Evolutionary conservation across 2,888 invertebrate genomes (phyloP).

Genomic region (Hydraecia micacea): DNA sequence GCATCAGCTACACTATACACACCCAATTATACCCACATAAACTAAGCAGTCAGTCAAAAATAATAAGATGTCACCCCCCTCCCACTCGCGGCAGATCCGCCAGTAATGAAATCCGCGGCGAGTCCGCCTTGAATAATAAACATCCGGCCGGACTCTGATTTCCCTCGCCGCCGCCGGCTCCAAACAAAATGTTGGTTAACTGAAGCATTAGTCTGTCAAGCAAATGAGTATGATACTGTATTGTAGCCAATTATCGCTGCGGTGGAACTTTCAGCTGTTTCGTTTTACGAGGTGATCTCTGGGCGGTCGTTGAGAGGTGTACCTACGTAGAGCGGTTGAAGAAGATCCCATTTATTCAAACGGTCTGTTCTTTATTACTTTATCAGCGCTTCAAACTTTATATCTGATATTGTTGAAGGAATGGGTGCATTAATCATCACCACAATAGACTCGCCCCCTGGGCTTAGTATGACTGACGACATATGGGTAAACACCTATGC

Average conservation of each 20-base stretch:
- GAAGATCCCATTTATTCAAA: constrained; percentile 29
- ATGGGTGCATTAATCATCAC: background rate
- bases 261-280: constrained; percentile 50
- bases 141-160: constrained; percentile 75
- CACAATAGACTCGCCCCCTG: background rate
- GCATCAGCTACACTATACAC: constrained; percentile 22
- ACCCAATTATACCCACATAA: constrained; percentile 46
- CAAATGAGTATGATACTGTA: constrained; percentile 62
- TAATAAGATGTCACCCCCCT: constrained; percentile 67
- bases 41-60: constrained; percentile 63
- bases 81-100: constrained; percentile 54
- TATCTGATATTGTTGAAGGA: background rate
- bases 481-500: background rate
- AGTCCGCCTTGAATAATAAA: constrained; percentile 81
- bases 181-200: constrained; percentile 64
- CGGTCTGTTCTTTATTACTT: constrained; percentile 11
- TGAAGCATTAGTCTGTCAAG: constrained; percentile 64
- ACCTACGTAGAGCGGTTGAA: constrained; percentile 23
- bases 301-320: constrained; percentile 36
- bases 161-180: constrained; percentile 78
- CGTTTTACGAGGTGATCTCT: constrained; percentile 44
- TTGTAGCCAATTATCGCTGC: constrained; percentile 61
- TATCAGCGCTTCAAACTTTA: background rate
- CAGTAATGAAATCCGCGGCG: constrained; percentile 74
- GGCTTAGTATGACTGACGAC: background rate